Percentiles rank a stretch among this genome's conserved stretches.
Conservation (phyloP, 2,888 invertebrate genomes). For the Brenthis hecate region DNA sequence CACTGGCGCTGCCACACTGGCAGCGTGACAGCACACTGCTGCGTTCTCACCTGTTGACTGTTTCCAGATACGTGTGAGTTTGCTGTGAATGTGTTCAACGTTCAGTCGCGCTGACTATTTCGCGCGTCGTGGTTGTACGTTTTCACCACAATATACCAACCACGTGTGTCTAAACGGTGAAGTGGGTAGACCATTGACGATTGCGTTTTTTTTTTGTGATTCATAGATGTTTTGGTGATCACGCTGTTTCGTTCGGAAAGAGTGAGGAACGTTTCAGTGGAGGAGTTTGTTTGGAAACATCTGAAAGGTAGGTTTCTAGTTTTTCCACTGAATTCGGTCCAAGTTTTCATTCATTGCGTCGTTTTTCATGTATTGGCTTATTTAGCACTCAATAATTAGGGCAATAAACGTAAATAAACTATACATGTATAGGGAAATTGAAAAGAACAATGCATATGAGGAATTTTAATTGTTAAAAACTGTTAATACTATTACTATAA, state of each 20-base stretch:
- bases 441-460: too few relatives aligned
- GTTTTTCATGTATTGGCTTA: background rate
- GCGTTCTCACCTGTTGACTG: slow-evolving; percentile 77
- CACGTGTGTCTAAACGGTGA: slow-evolving; percentile 53
- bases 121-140: slow-evolving; percentile 73
- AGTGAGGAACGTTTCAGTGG: slow-evolving; percentile 74
- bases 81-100: slow-evolving; percentile 63
- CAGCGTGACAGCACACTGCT: slow-evolving; percentile 73
- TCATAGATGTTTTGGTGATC: slow-evolving; percentile 63
- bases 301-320: slow-evolving; percentile 67
- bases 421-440: too few relatives aligned
- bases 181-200: slow-evolving; percentile 68
- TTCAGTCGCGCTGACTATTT: slow-evolving; percentile 75
- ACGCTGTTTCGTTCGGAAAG: slow-evolving; percentile 65
- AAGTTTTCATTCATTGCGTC: slow-evolving; percentile 47
- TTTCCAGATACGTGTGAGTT: slow-evolving; percentile 61
- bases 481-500: too few relatives aligned
- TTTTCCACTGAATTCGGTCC: slow-evolving; percentile 58
- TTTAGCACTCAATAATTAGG: background rate
- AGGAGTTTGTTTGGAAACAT: slow-evolving; percentile 76
- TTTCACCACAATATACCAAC: slow-evolving; percentile 10
- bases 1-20: slow-evolving; percentile 71
- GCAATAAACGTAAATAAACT: too few relatives aligned
- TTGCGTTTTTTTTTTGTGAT: slow-evolving; percentile 51
- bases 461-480: too few relatives aligned